Evolutionary conservation across 2,113 vertebrate genomes (phyloP), one percentile per base, ranked within the genome.

Genomic region (Electrona antarctica): DNA sequence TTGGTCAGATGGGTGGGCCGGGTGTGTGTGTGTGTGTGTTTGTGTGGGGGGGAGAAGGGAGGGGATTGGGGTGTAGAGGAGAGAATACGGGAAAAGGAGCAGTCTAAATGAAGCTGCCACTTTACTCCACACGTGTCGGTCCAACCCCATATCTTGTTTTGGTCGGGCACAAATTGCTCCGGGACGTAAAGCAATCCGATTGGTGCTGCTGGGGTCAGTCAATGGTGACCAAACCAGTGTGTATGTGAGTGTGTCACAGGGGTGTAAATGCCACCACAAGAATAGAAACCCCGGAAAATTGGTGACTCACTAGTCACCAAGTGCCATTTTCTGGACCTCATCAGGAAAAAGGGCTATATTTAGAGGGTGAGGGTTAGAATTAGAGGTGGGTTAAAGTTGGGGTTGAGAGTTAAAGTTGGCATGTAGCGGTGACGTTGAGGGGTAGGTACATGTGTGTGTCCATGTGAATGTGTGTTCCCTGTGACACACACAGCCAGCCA

Each of bases 41-140:
- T n/a, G n/a, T n/a, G n/a, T n/a, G n/a, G n/a, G n/a, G n/a, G n/a
- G n/a, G n/a, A n/a, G n/a, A n/a, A n/a, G n/a, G 21, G 21, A 2
- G 21, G 21, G 21, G 21, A 2, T 21, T 21, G 21, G 21, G 21
- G 21, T 21, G 21, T 21, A 21, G 21, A 21, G 21, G 21, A 21
- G 21, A 21, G 21, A 21, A 21, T 21, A 21, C 21, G 21, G 21
- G 21, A 21, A 21, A 21, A 21, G 21, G 21, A 21, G 21, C 21
- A 21, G 82, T 84, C 80, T 83, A 57, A 57, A 80, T 82, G 82
- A 83, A 85, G 84, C 80, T 85, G 89, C 86, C 78, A 83, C 80
- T 87, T 64, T 88, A 85, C 82, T 81, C 79, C 80, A 77, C 84
- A 78, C 75, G 74, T 81, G 83, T 83, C 77, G 80, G 71, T 80